Base-by-base conservation (phyloP, 1,140 invertebrate species). In the Maniola jurtina region DNA sequence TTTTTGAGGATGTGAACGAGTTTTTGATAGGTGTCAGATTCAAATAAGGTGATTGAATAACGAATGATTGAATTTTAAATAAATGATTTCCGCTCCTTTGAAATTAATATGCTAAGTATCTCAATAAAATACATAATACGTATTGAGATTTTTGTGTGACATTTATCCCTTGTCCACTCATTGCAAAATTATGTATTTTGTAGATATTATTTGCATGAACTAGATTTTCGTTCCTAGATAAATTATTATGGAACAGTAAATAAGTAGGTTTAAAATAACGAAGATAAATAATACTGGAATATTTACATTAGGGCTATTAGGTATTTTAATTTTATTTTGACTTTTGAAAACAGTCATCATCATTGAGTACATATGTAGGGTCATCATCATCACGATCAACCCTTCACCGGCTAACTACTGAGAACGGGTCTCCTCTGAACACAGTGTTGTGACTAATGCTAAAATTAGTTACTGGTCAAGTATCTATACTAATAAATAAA, bases 1-100 rank as follows among this genome's bases (percentile, higher is more conserved):
- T 52, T 52, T 25, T 52, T 6, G 48, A 52, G 48, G 48, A 52
- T 52, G 15, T 48, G 45, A 48, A 48, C 45, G 45, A n/a, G 11
- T 48, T 52, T 52, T 8, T 16, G 25, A 52, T 52, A 16, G 16
- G 15, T 11, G 15, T 52, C 6, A 9, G 48, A 52, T 16, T 0
- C 48, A 52, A 52, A 52, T 2, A 52, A 16, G 0, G 14, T 25
- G 48, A 16, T 52, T 16, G 16, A 52, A 25, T 52, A 13, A 9
- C 48, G 14, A 16, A 13, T 52, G 48, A 52, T 52, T 52, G 48
- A 15, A 45, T 52, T 52, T 52, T 9, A 52, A 52, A 52, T 52
- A 5, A 52, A 52, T 52, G 48, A 16, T 10, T 52, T 52, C 48
- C 48, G 48, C 7, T 52, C 42, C 13, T 45, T 45, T 45, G 11